These are phyloP conservation scores for Chionodraco myersi DNA, from an alignment of 2,113 vertebrate species.

Conservation along the genomic window DNA sequence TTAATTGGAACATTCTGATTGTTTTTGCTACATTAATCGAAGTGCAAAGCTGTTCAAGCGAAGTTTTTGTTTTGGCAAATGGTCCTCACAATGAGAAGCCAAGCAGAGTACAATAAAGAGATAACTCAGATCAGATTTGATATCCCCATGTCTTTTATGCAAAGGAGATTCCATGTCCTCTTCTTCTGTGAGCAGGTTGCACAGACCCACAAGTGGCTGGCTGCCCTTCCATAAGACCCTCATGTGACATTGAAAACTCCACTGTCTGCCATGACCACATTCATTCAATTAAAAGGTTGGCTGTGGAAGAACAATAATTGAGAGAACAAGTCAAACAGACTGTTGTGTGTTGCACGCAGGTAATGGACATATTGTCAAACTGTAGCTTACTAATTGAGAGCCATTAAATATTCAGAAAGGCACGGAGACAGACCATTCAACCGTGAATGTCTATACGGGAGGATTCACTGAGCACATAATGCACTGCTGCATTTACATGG, in stretches of 20 bases:
- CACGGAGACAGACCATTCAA: slow-evolving; percentile 16
- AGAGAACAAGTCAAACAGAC: slow-evolving; percentile 28
- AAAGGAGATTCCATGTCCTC: slow-evolving; percentile 61
- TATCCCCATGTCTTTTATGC: slow-evolving; percentile 58
- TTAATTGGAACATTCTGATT: slow-evolving; percentile 2
- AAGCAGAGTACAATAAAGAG: slow-evolving; percentile 51
- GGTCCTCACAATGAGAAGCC: slow-evolving; percentile 46
- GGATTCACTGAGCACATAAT: slow-evolving; percentile 49
- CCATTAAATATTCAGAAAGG: slow-evolving; percentile 55
- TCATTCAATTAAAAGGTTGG: slow-evolving; percentile 63
- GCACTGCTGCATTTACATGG: slow-evolving; percentile 38
- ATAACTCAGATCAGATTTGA: slow-evolving; percentile 63
- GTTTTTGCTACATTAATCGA: neutral
- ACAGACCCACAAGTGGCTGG: slow-evolving; percentile 48
- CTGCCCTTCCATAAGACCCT: slow-evolving; percentile 61
- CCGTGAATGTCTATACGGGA: slow-evolving; percentile 43
- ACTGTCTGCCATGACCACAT: slow-evolving; percentile 40
- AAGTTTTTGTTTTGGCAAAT: slow-evolving; percentile 48
- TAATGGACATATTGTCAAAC: slow-evolving; percentile 26
- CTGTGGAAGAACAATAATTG: slow-evolving; percentile 30
- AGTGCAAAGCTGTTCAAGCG: slow-evolving; percentile 8
- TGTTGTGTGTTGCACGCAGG: neutral
- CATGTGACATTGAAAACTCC: slow-evolving; percentile 69
- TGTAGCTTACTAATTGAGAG: slow-evolving; percentile 35
- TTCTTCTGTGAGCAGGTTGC: slow-evolving; percentile 54